Conservation (phyloP, 2,888 invertebrate species). For the Drosophila mayaguana region DNA sequence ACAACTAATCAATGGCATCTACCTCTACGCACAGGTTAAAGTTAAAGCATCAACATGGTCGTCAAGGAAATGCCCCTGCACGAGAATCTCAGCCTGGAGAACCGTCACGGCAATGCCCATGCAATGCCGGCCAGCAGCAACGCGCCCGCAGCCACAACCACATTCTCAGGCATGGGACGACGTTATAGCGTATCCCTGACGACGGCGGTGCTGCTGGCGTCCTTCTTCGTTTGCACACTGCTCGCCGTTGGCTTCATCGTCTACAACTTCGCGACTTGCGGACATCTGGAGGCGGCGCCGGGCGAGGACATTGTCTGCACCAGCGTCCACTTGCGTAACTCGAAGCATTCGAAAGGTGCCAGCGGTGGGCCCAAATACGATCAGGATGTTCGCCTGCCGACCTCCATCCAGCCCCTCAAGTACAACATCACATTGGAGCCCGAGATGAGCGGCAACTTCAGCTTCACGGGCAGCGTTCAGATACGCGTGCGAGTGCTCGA, state of each 20-base stretch:
- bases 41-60: constrained; percentile 63
- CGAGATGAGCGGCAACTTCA: constrained; percentile 91
- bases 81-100: constrained; percentile 78
- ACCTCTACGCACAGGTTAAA: constrained; percentile 32
- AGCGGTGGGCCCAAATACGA: constrained; percentile 74
- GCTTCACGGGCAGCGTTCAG: constrained; percentile 90
- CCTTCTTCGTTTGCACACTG: constrained; percentile 88
- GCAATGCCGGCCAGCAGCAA: constrained; percentile 22
- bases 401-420: constrained; percentile 88
- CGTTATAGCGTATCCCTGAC: constrained; percentile 89
- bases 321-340: constrained; percentile 66
- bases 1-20: constrained; percentile 32
- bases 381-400: constrained; percentile 90
- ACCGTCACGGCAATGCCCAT: constrained; percentile 44
- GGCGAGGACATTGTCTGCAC: constrained; percentile 81
- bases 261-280: constrained; percentile 91
- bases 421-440: constrained; percentile 91
- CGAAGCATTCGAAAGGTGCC: constrained; percentile 46
- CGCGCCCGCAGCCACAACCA: constrained; percentile 37
- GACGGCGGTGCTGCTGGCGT: constrained; percentile 87
- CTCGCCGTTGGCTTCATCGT: constrained; percentile 91
- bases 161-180: constrained; percentile 68
- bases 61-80: constrained; percentile 82
- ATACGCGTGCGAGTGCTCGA: constrained; percentile 87
- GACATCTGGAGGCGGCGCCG: constrained; percentile 83